These are phyloP conservation scores for Arizona elegans DNA, from an alignment of 2,113 vertebrate species.

Conservation along the genomic window DNA sequence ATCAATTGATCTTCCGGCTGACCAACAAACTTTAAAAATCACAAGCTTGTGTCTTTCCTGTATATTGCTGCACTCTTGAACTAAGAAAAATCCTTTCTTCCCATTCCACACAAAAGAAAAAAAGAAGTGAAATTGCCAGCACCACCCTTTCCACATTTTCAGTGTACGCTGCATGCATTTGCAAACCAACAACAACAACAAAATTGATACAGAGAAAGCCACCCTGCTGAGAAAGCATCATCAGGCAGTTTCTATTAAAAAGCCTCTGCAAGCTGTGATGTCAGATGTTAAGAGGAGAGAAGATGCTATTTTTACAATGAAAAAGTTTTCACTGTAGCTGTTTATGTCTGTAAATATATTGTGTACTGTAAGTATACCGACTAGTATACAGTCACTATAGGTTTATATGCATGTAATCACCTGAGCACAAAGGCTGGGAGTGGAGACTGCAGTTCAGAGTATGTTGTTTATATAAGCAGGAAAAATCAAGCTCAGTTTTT, in stretches of 20 bases:
- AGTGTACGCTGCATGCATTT: neutral
- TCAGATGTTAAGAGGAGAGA: neutral
- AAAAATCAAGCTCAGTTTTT: neutral
- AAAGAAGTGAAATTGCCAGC: neutral
- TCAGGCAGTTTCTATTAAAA: neutral
- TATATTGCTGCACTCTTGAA: neutral
- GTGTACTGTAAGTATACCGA: neutral
- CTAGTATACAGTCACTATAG: neutral
- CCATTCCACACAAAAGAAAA: neutral
- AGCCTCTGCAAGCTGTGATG: neutral
- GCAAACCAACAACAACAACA: neutral
- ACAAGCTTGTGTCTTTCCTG: neutral
- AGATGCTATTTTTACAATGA: neutral
- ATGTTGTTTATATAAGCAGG: neutral
- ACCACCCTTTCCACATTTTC: neutral
- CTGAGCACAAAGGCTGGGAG: neutral
- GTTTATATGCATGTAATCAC: neutral
- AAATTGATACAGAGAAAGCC: neutral
- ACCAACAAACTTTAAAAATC: neutral
- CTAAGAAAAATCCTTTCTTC: neutral
- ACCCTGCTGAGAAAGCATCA: neutral
- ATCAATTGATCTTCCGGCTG: neutral
- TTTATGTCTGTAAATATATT: neutral
- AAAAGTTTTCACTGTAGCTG: neutral
- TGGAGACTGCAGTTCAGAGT: neutral